phyloP scores from a whole-genome alignment of 2,888 invertebrate species.

The Trachelus tabidus region DNA sequence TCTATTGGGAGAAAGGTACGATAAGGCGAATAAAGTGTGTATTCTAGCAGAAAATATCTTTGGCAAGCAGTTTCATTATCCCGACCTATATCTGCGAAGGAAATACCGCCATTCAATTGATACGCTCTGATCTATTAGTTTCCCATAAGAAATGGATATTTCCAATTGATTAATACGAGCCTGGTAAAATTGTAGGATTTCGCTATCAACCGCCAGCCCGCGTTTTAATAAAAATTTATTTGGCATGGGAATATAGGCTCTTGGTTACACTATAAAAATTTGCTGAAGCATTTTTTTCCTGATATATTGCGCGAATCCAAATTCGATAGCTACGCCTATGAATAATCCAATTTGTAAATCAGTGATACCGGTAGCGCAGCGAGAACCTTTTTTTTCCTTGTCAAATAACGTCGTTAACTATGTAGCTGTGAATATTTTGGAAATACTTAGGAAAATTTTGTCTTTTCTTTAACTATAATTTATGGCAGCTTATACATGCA shows the following conservation, averaged over 20 bases:
- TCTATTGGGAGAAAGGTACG: neutral
- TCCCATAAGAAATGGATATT: slow-evolving; percentile 30
- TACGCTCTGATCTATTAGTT: slow-evolving; percentile 22
- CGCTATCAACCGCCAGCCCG: neutral
- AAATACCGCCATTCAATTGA: slow-evolving; percentile 6
- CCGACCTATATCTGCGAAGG: slow-evolving; percentile 32
- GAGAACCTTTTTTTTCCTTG: neutral
- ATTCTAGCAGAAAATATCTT: slow-evolving; percentile 1
- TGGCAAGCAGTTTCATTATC: slow-evolving; percentile 33
- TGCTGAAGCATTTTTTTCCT: too few species aligned
- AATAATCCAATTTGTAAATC: neutral
- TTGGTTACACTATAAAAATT: neutral
- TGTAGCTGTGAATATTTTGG: too few species aligned
- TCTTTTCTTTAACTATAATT: neutral
- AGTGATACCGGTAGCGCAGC: neutral
- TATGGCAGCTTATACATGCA: neutral
- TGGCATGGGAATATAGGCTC: neutral
- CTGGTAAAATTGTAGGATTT: neutral
- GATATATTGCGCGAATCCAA: neutral
- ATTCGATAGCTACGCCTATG: neutral
- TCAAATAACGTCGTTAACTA: neutral
- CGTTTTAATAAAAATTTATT: neutral
- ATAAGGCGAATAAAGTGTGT: neutral
- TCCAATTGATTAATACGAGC: slow-evolving; percentile 33
- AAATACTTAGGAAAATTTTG: too few species aligned